Base-by-base conservation (phyloP, 2,888 invertebrate genomes). In the Galerucella pusilla region DNA sequence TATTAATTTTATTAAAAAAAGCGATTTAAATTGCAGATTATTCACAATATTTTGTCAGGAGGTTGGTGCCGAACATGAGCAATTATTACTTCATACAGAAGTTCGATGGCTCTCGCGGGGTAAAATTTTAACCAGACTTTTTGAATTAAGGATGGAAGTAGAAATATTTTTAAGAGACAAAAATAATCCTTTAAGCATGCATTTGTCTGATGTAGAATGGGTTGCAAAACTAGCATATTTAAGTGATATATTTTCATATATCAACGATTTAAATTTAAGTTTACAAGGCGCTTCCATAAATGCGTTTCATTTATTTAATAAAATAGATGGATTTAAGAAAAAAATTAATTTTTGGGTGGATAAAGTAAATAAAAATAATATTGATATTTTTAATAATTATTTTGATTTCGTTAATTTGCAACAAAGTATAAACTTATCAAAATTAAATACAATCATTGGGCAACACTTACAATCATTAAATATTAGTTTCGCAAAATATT, bases 21-120 rank as follows among this genome's bases (percentile, higher is more conserved):
- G 20, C 20, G 20, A 20, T 54, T n/a, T n/a, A n/a, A 54, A 54
- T n/a, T 54, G 14, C 6, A 54, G 54, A 54, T 54, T 28, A 42
- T 63, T 35, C 42, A n/a, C 63, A 63, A 63, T 60, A 20, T 60
- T 60, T 60, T 60, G 60, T 60, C 60, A 60, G 60, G 28, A 25
- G 60, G 28, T 28, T 28, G 28, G 28, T 28, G 28, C 28, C 28
- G 28, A 28, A 28, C 28, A 28, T 28, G 28, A 68, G 45, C 63
- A 68, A 35, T 42, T 68, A 14, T 52, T 73, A 16, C 28, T 61
- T 7, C 68, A 73, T 46, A 73, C 63, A 28, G 49, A 73, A 66
- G 45, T 73, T 14, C 49, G 73, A 42, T 68, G 73, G 73, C 63
- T 68, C 35, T 73, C 63, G 10, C 60, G 28, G 61, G 73, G 68